Percentiles rank a stretch among this genome's conserved stretches.
Conservation (phyloP, 2,888 invertebrate genomes). For the Masnerella sp. region DNA sequence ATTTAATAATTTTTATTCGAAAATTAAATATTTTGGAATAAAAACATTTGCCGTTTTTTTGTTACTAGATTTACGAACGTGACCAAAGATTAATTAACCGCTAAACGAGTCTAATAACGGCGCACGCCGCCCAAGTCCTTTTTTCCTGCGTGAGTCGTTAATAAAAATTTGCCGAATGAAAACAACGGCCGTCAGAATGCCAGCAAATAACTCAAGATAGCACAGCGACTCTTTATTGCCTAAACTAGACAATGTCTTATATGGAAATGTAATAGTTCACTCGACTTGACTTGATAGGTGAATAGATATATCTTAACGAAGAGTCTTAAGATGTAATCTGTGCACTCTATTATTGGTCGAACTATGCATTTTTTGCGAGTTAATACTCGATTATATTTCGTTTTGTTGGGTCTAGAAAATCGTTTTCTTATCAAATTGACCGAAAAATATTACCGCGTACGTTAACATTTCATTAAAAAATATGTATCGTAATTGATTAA, state of each 20-base stretch:
- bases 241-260: constrained; percentile 42
- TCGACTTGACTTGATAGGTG: constrained; percentile 34
- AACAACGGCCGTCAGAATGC: constrained; percentile 6
- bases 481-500: no score
- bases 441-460: no score
- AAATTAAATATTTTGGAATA: no score
- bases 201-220: constrained; percentile 26
- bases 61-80: constrained; percentile 35
- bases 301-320: constrained; percentile 45
- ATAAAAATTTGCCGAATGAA: constrained; percentile 25
- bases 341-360: constrained; percentile 28
- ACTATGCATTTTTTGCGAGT: constrained; percentile 21
- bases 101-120: constrained; percentile 42
- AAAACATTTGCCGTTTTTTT: no score
- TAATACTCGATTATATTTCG: constrained; percentile 15
- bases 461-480: no score
- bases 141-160: neutral
- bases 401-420: constrained; percentile 12
- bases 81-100: constrained; percentile 48
- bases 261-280: constrained; percentile 50
- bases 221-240: constrained; percentile 35
- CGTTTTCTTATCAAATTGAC: neutral
- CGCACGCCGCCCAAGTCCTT: neutral
- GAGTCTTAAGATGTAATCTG: constrained; percentile 26
- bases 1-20: no score